Evolutionary conservation across 2,113 vertebrate species (phyloP).

Genomic region (Gavialis gangeticus): DNA sequence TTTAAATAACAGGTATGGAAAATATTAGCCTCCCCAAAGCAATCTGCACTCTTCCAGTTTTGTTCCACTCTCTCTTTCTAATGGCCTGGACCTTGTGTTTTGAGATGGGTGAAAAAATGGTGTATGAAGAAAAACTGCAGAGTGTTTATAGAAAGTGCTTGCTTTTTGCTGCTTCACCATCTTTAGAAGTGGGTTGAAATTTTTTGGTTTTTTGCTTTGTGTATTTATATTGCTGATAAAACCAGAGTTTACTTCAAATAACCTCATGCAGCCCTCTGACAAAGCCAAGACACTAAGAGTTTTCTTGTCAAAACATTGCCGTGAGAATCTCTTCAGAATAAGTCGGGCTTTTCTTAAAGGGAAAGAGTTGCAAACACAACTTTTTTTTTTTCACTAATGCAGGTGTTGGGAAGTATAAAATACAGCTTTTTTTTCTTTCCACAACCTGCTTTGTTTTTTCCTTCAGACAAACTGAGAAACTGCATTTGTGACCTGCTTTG

Average conservation of each 20-base stretch:
- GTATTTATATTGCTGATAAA: not conserved
- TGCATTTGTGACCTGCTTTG: accelerated
- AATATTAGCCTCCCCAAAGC: not conserved
- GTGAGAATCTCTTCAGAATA: not conserved
- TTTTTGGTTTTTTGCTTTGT: not conserved
- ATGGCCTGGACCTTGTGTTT: not conserved
- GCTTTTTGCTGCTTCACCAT: not conserved
- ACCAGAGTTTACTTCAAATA: not conserved
- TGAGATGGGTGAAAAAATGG: not conserved
- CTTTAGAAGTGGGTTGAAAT: not conserved
- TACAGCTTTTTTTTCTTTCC: not conserved
- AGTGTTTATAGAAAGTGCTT: not conserved
- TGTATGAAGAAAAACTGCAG: not conserved
- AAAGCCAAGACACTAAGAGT: not conserved
- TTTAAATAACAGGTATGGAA: not conserved
- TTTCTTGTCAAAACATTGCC: not conserved
- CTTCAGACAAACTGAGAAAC: not conserved
- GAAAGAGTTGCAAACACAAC: not conserved
- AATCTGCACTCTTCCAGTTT: accelerated
- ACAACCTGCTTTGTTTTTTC: not conserved
- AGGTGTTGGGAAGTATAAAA: accelerated
- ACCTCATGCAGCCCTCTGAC: not conserved
- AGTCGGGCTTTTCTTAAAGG: accelerated
- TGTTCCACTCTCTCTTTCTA: accelerated
- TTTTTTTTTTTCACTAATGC: not conserved